These are phyloP conservation scores for Stenodera caucasica DNA, from an alignment of 2,888 invertebrate genomes.

Conservation along the genomic window DNA sequence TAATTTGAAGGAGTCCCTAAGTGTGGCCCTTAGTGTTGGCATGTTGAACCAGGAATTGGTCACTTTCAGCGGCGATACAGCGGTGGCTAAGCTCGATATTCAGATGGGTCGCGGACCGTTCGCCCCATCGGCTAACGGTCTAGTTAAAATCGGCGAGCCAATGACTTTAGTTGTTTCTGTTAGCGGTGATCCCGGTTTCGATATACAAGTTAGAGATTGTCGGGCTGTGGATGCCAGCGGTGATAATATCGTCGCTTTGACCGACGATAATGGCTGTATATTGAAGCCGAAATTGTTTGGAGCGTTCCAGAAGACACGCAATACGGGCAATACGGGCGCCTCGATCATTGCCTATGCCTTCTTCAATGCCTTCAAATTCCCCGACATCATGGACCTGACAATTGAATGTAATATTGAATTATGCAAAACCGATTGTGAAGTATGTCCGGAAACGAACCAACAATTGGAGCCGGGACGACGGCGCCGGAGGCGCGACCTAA, in stretches of 20 bases:
- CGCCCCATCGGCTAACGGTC: slow-evolving; percentile 72
- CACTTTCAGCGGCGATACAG: slow-evolving; percentile 83
- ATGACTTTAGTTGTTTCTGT: slow-evolving; percentile 82
- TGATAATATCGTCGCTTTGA: slow-evolving; percentile 67
- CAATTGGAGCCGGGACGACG: slow-evolving; percentile 60
- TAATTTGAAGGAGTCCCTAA: slow-evolving; percentile 72
- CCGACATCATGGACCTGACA: slow-evolving; percentile 80
- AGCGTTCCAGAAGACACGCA: slow-evolving; percentile 77
- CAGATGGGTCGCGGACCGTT: slow-evolving; percentile 77
- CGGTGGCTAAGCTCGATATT: slow-evolving; percentile 76
- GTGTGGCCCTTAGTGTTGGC: slow-evolving; percentile 74
- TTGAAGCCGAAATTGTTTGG: slow-evolving; percentile 79
- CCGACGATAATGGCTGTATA: slow-evolving; percentile 76
- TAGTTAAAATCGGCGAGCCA: slow-evolving; percentile 79
- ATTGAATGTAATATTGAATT: slow-evolving; percentile 82
- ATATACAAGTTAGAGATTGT: slow-evolving; percentile 77
- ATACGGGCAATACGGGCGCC: slow-evolving; percentile 72
- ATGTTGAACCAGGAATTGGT: slow-evolving; percentile 80
- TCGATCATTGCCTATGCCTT: slow-evolving; percentile 76
- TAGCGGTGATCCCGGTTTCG: slow-evolving; percentile 77
- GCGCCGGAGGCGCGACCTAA: slow-evolving; percentile 55
- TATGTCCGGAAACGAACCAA: slow-evolving; percentile 68
- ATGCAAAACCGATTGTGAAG: slow-evolving; percentile 77
- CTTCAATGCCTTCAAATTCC: slow-evolving; percentile 83
- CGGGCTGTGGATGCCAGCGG: slow-evolving; percentile 71